These are phyloP conservation scores for Pygoscelis adeliae DNA, from an alignment of 2,113 vertebrate species.

Conservation along the genomic window DNA sequence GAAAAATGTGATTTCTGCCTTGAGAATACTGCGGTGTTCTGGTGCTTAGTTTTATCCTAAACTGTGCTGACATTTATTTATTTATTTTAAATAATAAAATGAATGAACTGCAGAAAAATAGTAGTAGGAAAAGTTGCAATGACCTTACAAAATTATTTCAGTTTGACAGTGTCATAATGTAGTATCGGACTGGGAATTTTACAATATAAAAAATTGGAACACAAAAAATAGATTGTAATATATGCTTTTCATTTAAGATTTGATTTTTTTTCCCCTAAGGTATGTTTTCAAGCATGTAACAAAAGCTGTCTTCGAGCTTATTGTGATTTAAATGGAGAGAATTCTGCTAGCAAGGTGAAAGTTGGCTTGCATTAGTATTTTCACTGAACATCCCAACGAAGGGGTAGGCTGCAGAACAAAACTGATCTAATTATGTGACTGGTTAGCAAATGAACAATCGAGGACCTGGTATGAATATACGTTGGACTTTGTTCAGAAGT, in stretches of 20 bases:
- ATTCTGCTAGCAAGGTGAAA: neutral
- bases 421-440: neutral
- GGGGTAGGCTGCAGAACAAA: neutral
- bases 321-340: neutral
- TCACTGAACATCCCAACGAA: neutral
- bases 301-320: neutral
- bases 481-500: conserved; percentile 26
- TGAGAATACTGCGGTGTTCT: neutral
- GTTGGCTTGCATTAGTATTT: neutral
- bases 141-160: neutral
- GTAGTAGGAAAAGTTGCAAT: neutral
- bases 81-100: neutral
- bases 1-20: neutral
- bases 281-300: neutral
- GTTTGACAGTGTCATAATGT: neutral
- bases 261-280: fast-evolving
- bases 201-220: neutral
- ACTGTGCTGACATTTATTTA: neutral
- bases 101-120: neutral
- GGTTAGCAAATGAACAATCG: neutral
- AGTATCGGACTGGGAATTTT: neutral
- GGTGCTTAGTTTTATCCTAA: neutral
- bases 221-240: neutral
- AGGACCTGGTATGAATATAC: neutral
- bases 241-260: neutral